Evolutionary conservation across 2,888 invertebrate species (phyloP).

Genomic region (Rhabditoides inermis): DNA sequence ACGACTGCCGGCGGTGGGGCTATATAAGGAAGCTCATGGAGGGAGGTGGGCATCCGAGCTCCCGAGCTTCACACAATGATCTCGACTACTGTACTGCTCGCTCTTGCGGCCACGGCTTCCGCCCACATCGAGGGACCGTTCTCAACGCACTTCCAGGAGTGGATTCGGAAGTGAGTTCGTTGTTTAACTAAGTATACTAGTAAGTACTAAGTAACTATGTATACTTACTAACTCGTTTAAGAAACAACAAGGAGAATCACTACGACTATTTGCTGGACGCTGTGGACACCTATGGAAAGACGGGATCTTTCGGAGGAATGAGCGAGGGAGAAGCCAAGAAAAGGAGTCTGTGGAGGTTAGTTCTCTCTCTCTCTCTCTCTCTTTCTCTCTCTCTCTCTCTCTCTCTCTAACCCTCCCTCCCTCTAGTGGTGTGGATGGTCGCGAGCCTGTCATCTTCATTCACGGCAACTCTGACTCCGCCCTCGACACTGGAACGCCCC

Average conservation of each 20-base stretch:
- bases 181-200: too few relatives aligned
- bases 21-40: too few relatives aligned
- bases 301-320: constrained; percentile 31
- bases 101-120: too few relatives aligned
- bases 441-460: constrained; percentile 40
- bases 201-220: too few relatives aligned
- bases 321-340: constrained; percentile 14
- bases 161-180: constrained; percentile 15
- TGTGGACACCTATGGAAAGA: constrained; percentile 13
- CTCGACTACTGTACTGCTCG: too few relatives aligned
- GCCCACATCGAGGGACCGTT: constrained; percentile 16
- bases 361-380: background rate
- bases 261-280: constrained; percentile 1
- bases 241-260: constrained; percentile 1
- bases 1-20: too few relatives aligned
- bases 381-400: constrained; percentile 3
- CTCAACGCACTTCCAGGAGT: constrained; percentile 14
- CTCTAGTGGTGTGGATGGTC: background rate
- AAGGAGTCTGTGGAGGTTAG: constrained; percentile 2
- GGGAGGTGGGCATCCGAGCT: too few relatives aligned
- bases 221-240: background rate
- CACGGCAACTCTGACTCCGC: constrained; percentile 49
- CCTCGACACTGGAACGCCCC: constrained; percentile 20
- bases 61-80: too few relatives aligned
- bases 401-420: background rate